phyloP scores from a whole-genome alignment of 1,140 invertebrate genomes.

The Trichoplusia ni region DNA sequence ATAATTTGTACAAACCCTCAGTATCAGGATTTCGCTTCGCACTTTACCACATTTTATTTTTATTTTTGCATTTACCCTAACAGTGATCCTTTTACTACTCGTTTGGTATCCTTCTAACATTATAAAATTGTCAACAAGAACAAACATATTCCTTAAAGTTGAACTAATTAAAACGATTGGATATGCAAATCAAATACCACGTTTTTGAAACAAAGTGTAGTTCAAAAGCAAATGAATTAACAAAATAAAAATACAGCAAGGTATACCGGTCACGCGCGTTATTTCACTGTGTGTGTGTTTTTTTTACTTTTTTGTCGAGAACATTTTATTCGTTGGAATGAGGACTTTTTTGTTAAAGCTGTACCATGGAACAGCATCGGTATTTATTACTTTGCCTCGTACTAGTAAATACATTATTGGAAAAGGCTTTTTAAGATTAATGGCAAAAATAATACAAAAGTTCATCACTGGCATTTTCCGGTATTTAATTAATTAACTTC shows the following conservation, averaged over 20 bases:
- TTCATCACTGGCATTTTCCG: too few species aligned
- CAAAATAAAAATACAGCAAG: not conserved
- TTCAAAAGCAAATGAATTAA: constrained; percentile 1
- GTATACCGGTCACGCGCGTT: constrained; percentile 18
- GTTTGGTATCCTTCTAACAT: too few species aligned
- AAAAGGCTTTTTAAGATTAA: not conserved
- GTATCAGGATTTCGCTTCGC: too few species aligned
- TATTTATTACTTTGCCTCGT: constrained; percentile 7
- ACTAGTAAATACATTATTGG: not conserved
- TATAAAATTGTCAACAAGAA: not conserved
- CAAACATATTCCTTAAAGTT: not conserved
- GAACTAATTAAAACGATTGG: not conserved
- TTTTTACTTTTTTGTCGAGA: not conserved
- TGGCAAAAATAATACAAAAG: not conserved
- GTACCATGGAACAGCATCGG: not conserved
- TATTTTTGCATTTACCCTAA: too few species aligned
- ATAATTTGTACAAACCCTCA: too few species aligned
- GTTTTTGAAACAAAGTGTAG: constrained; percentile 12
- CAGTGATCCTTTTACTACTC: too few species aligned
- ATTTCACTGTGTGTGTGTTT: constrained; percentile 10
- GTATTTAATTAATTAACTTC: too few species aligned
- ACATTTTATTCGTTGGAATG: constrained; percentile 19
- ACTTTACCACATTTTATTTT: too few species aligned
- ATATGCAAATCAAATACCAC: constrained; percentile 15
- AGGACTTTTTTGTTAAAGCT: constrained; percentile 9